Evolutionary conservation across 1,140 invertebrate species (phyloP), one percentile per base, ranked within the genome.

Genomic region (Meloidogyne exigua): DNA sequence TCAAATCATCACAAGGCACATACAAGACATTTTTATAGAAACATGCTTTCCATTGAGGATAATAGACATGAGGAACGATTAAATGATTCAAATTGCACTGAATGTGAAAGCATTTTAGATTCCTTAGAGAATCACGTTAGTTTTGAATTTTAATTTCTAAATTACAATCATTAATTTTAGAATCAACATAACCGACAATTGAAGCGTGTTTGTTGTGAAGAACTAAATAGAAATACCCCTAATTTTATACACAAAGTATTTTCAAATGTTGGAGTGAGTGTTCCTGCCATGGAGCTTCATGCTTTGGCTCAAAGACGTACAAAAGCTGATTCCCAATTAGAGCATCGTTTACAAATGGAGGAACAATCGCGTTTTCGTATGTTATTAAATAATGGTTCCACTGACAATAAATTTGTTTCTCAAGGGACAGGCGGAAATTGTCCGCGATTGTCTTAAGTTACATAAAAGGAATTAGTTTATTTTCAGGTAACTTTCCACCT

Each of bases 261-360:
- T 9, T 4, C 49, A 57, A n/a, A n/a, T 57, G n/a, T 57, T 12
- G 49, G 49, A 9, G 36, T 39, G 9, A n/a, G 18, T n/a, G 0
- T 57, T 7, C 3, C 49, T 9, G 18, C 49, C 36, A 18, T 66
- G 26, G 18, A 18, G 13, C 65, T 26, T 28, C 32, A 28, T 32
- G 67, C 36, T 4, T 68, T 44, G 28, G 67, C 42, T 32, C 67
- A 44, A 68, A 68, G 67, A 5, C 32, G 32, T 39, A 23, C 67
- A 13, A 68, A 36, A 18, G 67, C 49, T 57, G 49, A 57, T 57
- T 57, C 49, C n/a, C 49, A 57, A 57, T 57, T 57, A 21, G 49
- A 57, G 21, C 18, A 57, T 68, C 23, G 71, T 62, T 49, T 36
- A 26, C 36, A 64, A 68, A 12, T 23, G 12, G n/a, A 18, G 21